A percentile compares a stretch with the other conserved stretches of the same genome.
phyloP scores from a whole-genome alignment of 2,888 invertebrate species.

The Spodoptera exigua region DNA sequence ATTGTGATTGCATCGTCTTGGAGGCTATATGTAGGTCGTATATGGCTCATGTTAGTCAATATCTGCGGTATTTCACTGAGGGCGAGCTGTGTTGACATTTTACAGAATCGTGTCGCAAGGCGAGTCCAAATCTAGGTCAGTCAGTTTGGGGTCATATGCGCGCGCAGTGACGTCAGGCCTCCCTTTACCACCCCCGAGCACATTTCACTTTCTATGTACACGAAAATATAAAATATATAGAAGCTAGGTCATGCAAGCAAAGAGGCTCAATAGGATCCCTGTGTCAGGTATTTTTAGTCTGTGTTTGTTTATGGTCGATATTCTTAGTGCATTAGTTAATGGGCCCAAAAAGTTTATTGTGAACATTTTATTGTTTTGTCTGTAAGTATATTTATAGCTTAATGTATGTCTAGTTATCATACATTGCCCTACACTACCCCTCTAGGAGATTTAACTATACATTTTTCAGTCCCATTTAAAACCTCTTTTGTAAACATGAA shows the following conservation, averaged over 20 bases:
- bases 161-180: constrained; percentile 83
- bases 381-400: too few relatives aligned
- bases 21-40: constrained; percentile 66
- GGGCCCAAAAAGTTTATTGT: constrained; percentile 21
- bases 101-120: constrained; percentile 76
- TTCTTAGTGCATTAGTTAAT: constrained; percentile 9
- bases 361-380: constrained; percentile 9
- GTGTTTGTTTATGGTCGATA: constrained; percentile 34
- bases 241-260: constrained; percentile 51
- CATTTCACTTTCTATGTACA: constrained; percentile 76
- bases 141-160: constrained; percentile 74
- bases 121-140: constrained; percentile 81
- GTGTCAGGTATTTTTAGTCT: constrained; percentile 43
- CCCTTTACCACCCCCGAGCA: constrained; percentile 73
- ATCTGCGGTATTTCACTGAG: constrained; percentile 63
- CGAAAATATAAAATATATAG: constrained; percentile 57
- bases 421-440: too few relatives aligned
- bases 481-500: too few relatives aligned
- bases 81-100: constrained; percentile 83
- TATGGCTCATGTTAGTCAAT: constrained; percentile 73
- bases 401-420: too few relatives aligned
- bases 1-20: constrained; percentile 28
- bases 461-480: too few relatives aligned
- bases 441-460: too few relatives aligned
- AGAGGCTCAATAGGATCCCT: constrained; percentile 31